Evolutionary conservation across 1,140 invertebrate species (phyloP).

Genomic region (Cherax quadricarinatus): DNA sequence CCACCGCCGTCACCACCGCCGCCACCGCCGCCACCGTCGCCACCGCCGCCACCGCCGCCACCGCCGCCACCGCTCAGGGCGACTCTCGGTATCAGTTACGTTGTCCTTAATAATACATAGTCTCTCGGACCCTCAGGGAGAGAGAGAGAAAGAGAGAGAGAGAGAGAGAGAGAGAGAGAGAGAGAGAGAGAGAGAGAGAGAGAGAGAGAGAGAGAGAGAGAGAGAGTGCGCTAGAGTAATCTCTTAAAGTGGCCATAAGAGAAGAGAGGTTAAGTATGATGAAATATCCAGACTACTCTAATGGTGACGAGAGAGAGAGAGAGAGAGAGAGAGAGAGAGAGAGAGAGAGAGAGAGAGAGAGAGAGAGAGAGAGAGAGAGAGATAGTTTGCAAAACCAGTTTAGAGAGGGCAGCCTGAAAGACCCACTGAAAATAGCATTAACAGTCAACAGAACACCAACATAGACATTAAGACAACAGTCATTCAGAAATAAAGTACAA

Average conservation of each 20-base stretch:
- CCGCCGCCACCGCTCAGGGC: not conserved
- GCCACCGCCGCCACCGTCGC: slow-evolving; percentile 11
- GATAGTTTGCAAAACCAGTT: no score
- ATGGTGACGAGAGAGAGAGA: not conserved
- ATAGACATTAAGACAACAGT: no score
- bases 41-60: no score
- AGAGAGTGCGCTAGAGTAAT: not conserved
- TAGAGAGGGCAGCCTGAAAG: no score
- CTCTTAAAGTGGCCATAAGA: not conserved
- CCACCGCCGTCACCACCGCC: not conserved
- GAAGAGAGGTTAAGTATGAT: not conserved
- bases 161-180: slow-evolving; percentile 15
- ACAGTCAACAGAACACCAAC: no score
- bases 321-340: not conserved
- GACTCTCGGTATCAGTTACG: slow-evolving; percentile 41
- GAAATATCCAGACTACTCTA: not conserved
- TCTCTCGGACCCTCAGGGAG: not conserved
- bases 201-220: slow-evolving; percentile 19
- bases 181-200: slow-evolving; percentile 43
- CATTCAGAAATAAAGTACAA: no score
- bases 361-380: not conserved
- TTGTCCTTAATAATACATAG: slow-evolving; percentile 45
- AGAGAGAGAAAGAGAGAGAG: not conserved
- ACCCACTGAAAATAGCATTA: no score
- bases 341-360: not conserved